These are phyloP conservation scores for Drymonia ruficornis DNA, from an alignment of 2,888 invertebrate genomes.

Conservation along the genomic window DNA sequence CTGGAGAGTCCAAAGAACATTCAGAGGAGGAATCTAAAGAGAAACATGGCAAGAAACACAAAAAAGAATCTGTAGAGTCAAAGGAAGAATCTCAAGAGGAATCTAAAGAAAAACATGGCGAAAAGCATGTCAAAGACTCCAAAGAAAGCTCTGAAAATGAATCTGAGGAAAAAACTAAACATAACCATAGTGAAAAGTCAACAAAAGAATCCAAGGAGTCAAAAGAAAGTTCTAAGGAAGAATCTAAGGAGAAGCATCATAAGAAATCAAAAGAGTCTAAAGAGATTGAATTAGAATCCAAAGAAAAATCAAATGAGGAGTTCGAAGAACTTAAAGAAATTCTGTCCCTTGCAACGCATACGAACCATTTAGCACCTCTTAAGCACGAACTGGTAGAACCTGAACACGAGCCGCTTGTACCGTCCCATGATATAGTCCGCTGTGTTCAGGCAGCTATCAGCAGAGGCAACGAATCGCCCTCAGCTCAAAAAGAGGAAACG, in stretches of 20 bases:
- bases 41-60: neutral
- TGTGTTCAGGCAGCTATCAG: constrained; percentile 63
- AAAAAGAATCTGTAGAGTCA: neutral
- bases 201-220: neutral
- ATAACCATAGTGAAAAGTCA: neutral
- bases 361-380: constrained; percentile 23
- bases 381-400: constrained; percentile 8
- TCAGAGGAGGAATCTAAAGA: constrained; percentile 7
- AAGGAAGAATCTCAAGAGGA: constrained; percentile 5
- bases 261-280: neutral
- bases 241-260: constrained; percentile 5
- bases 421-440: constrained; percentile 64
- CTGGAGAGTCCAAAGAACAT: constrained; percentile 5
- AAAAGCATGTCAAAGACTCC: neutral
- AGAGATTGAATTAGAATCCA: neutral
- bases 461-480: constrained; percentile 32
- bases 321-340: constrained; percentile 7
- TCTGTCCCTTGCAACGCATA: constrained; percentile 15
- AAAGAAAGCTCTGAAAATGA: neutral
- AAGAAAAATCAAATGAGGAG: constrained; percentile 10
- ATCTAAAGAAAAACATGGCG: constrained; percentile 5
- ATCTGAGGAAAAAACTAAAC: constrained; percentile 9
- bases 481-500: constrained; percentile 28
- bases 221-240: constrained; percentile 3
- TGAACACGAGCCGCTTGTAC: constrained; percentile 24